Base-by-base conservation (phyloP, 2,888 invertebrate genomes). In the Plebejus melissa region DNA sequence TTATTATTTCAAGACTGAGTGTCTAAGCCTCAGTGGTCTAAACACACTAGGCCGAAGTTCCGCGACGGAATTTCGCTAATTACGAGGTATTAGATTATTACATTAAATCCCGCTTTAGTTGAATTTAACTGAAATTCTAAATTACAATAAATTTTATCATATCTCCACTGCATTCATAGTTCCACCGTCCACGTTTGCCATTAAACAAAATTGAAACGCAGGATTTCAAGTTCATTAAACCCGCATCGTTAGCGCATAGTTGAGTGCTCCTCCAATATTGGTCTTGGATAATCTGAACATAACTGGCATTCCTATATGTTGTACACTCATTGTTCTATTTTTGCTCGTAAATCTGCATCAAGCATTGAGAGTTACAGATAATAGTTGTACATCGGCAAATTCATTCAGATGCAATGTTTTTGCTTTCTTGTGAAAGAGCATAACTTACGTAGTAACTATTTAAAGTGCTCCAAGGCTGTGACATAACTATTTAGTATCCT, bases 221-320 rank as follows among this genome's bases (percentile, higher is more conserved):
- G 90, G 89, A 91, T 90, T 91, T 91, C 90, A 88, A 90, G 90
- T 91, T 92, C 90, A 92, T 92, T 92, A 91, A 90, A 88, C 87
- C 88, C 86, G 86, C 87, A 87, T 82, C 91, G 90, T 91, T 91
- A 91, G 88, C 85, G 85, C 85, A 88, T 86, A 88, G 89, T 84
- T 85, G 87, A 91, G 90, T 87, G 90, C 88, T 89, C 86, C 87
- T 87, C 89, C 91, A 92, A 91, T 90, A 91, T 91, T 91, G 89
- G 84, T 85, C 85, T 86, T 88, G 87, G 86, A 87, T 88, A 83
- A 84, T 83, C 80, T 82, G 79, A 81, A 81, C 80, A 80, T 82
- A 79, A 81, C 79, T 75, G 74, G 74, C 72, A 77, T 77, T 76
- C 71, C 75, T 76, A 76, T 76, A 72, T 70, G 50, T 50, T 54